These are phyloP conservation scores for Mesaphorura yosii DNA, from an alignment of 1,140 invertebrate species.

Conservation along the genomic window DNA sequence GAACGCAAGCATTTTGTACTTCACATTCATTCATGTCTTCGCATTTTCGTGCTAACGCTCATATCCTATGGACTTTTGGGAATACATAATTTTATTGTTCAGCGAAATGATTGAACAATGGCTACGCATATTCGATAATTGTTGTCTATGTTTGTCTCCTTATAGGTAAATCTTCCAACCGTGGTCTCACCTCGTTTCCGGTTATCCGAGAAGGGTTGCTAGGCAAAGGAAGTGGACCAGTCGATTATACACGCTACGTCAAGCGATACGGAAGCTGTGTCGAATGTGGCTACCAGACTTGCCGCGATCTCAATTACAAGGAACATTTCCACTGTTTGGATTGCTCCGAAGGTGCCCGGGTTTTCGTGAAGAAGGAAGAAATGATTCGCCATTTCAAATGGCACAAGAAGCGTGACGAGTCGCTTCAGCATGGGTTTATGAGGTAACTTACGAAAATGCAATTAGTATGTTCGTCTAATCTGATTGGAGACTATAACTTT, in stretches of 20 bases:
- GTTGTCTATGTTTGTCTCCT: too few species aligned
- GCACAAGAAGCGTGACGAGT: conserved; percentile 97
- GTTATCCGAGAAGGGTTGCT: conserved; percentile 31
- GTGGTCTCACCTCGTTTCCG: conserved; percentile 29
- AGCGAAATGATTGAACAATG: too few species aligned
- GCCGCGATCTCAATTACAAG: conserved; percentile 69
- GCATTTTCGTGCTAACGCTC: too few species aligned
- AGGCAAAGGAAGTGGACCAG: conserved; percentile 32
- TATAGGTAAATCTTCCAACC: too few species aligned
- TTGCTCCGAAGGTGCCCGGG: conserved; percentile 44
- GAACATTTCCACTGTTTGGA: conserved; percentile 90
- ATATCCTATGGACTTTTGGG: too few species aligned
- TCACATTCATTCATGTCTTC: too few species aligned
- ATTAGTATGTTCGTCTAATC: not conserved
- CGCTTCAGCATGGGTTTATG: conserved; percentile 91
- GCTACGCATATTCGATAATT: too few species aligned
- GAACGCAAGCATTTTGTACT: too few species aligned
- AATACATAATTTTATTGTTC: too few species aligned
- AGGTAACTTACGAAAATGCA: conserved; percentile 38
- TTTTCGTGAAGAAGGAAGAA: conserved; percentile 95
- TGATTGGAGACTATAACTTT: not conserved
- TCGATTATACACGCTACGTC: conserved; percentile 70
- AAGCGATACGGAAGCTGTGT: conserved; percentile 59
- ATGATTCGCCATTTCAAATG: conserved; percentile 98
- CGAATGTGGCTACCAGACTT: conserved; percentile 66